Evolutionary conservation across 2,113 vertebrate species (phyloP).

Genomic region (Cyanocitta stelleri): DNA sequence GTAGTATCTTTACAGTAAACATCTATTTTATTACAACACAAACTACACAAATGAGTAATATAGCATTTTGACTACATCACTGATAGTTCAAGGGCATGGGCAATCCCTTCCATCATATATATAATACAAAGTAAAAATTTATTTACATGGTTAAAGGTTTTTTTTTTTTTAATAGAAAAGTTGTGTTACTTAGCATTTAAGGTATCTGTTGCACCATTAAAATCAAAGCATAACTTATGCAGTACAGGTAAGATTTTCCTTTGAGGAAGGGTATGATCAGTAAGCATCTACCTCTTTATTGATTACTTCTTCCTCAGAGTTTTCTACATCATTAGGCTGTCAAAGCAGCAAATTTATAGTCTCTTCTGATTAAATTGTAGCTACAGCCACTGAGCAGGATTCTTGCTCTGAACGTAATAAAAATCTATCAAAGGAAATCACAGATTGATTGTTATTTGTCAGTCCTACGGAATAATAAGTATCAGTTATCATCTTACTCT

Average conservation of each 20-base stretch:
- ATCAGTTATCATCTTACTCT: not conserved
- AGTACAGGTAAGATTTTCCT: not conserved
- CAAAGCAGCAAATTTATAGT: conserved; percentile 21
- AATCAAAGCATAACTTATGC: not conserved
- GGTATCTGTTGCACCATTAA: not conserved
- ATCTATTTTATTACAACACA: not conserved
- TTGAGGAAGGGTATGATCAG: not conserved
- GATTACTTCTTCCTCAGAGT: not conserved
- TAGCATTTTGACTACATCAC: not conserved
- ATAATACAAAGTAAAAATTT: not conserved
- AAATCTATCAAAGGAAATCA: not conserved
- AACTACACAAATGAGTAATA: not conserved
- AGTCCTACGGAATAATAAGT: not conserved
- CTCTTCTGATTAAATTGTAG: conserved; percentile 11
- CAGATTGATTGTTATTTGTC: not conserved
- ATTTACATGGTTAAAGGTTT: not conserved
- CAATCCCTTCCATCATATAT: not conserved
- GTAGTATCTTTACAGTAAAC: not conserved
- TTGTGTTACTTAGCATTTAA: not conserved
- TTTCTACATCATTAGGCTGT: conserved; percentile 21
- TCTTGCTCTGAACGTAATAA: not conserved
- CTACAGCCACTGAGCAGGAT: not conserved
- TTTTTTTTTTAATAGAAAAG: not conserved
- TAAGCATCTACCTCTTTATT: not conserved
- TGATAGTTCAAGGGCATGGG: not conserved